phyloP scores from a whole-genome alignment of 2,888 invertebrate species.

The Diabrotica balteata region DNA sequence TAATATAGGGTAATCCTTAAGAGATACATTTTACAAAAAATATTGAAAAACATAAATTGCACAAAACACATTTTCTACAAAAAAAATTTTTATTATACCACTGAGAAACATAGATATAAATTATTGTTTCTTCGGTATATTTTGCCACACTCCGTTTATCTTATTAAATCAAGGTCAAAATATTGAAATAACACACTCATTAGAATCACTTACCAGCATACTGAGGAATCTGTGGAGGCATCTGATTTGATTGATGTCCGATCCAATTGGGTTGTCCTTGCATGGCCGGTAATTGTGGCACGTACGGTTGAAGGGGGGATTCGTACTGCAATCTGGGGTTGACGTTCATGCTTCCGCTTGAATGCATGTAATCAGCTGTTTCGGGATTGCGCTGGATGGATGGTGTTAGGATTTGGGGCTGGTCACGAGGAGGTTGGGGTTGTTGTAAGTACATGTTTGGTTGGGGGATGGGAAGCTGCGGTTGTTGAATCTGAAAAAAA shows the following conservation, averaged over 20 bases:
- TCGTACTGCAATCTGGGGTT: conserved; percentile 36
- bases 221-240: conserved; percentile 50
- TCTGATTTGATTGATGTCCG: conserved; percentile 51
- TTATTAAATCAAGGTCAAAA: conserved; percentile 17
- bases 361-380: not conserved
- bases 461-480: conserved; percentile 19
- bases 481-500: conserved; percentile 17
- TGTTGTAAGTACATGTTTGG: conserved; percentile 20
- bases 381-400: conserved; percentile 30
- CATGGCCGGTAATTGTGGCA: conserved; percentile 33
- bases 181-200: conserved; percentile 18
- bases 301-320: conserved; percentile 36
- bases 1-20: too few species aligned
- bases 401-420: conserved; percentile 24
- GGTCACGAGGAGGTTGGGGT: conserved; percentile 29
- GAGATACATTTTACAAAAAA: too few species aligned
- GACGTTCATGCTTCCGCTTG: conserved; percentile 41
- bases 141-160: too few species aligned
- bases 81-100: too few species aligned
- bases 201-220: conserved; percentile 48
- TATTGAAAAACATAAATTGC: too few species aligned
- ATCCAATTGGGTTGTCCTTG: conserved; percentile 47
- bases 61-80: too few species aligned
- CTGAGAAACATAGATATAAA: too few species aligned
- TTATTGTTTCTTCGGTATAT: too few species aligned